phyloP scores from a whole-genome alignment of 2,888 invertebrate species.

The Lasioglossum lativentre region DNA sequence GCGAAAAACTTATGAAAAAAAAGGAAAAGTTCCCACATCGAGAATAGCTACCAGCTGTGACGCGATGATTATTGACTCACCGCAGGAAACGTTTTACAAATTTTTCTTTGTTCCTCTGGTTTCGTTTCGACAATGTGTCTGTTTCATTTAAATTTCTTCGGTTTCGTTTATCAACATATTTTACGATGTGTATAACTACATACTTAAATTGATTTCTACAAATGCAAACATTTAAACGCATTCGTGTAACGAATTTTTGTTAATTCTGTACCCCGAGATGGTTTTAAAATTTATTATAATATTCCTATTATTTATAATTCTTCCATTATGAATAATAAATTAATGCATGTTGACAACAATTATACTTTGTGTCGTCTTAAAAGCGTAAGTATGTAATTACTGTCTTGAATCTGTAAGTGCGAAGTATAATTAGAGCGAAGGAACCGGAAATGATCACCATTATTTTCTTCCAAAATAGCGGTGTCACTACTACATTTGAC shows the following conservation, averaged over 20 bases:
- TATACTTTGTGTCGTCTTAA: background rate
- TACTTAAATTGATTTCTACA: background rate
- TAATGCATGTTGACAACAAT: background rate
- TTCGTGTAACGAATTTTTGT: background rate
- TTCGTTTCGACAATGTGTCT: background rate
- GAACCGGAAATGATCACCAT: background rate
- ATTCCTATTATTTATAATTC: background rate
- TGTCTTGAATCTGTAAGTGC: background rate
- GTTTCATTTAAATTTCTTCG: background rate
- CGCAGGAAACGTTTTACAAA: background rate
- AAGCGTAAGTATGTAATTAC: background rate
- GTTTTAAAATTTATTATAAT: background rate
- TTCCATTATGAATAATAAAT: background rate
- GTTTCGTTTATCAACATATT: background rate
- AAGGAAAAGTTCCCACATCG: background rate
- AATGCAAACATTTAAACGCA: background rate
- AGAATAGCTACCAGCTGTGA: slow-evolving; percentile 9
- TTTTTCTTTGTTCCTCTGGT: background rate
- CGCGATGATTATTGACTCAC: background rate
- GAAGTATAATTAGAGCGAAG: background rate
- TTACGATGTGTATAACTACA: background rate
- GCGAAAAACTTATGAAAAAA: background rate
- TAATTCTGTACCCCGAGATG: background rate
- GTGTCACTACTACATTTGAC: background rate
- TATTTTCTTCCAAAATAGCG: background rate